A percentile compares a stretch with the other conserved stretches of the same genome.
Conservation (phyloP, 2,797 vertebrate genomes). For the Lycodopsis pacificus region DNA sequence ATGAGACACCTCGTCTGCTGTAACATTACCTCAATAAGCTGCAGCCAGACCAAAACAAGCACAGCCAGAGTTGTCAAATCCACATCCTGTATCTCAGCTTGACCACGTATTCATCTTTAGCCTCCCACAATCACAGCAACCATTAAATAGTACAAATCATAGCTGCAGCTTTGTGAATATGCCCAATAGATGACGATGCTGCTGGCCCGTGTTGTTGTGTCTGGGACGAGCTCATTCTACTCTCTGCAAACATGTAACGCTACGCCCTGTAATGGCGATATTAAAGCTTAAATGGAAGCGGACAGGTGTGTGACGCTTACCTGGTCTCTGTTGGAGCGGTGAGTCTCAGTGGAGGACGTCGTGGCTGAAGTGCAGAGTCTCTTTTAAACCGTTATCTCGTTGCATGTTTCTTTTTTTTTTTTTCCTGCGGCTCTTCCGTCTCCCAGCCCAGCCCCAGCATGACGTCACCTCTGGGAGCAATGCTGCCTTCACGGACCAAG, state of each 20-base stretch:
- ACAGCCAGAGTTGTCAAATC: conserved; percentile 56
- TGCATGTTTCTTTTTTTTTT: conserved; percentile 57
- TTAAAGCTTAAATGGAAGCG: neutral
- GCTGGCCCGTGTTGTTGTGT: neutral
- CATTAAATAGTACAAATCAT: neutral
- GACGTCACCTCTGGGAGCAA: conserved; percentile 65
- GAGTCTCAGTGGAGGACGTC: conserved; percentile 43
- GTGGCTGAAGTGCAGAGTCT: conserved; percentile 21
- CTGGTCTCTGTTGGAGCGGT: conserved; percentile 24
- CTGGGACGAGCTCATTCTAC: too few species aligned
- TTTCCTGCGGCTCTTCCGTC: conserved; percentile 15
- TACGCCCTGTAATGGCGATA: too few species aligned
- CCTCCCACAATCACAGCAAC: neutral
- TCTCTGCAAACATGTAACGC: too few species aligned
- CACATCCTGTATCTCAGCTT: neutral
- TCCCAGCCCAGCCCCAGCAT: conserved; percentile 59
- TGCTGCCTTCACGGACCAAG: conserved; percentile 49
- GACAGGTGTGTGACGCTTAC: conserved; percentile 44
- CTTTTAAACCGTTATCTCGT: conserved; percentile 30
- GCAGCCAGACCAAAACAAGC: conserved; percentile 55
- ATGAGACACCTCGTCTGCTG: neutral
- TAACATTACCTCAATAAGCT: neutral
- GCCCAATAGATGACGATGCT: neutral
- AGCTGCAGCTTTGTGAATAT: neutral
- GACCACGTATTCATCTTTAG: neutral